Base-by-base conservation (phyloP, 2,888 invertebrate species). In the Chrysomela aeneicollis region DNA sequence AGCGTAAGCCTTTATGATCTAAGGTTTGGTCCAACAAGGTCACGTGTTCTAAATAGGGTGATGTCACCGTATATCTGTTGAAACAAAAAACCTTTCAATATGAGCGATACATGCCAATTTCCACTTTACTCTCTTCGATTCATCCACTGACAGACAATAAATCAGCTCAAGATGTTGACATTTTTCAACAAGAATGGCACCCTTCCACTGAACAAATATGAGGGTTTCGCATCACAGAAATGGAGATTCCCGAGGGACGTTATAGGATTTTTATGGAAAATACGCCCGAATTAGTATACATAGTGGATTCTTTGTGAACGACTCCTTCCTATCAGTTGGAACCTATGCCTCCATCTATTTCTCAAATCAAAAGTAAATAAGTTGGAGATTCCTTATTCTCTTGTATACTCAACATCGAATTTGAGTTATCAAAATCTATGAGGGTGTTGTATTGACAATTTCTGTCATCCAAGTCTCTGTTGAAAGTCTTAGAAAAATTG, bases 191-290 rank as follows among this genome's bases (percentile, higher is more conserved):
- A 42, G 55, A 55, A 55, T 55, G 55, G 55, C 55, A 42, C 42
- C 21, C 22, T 55, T 55, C 42, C 55, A 37, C 42, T 55, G 35
- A 42, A 22, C 55, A 55, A 55, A 55, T 42, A 42, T 37, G 37
- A 55, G 55, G 55, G 55, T 21, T 55, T 55, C 35, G 32, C 35
- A 55, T 35, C 42, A 37, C 55, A 15, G 22, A 19, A 35, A 22
- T 21, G 42, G 55, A 55, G 37, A 19, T 18, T 21, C 26, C 21
- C 15, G 22, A 42, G n/a, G 42, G 12, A n/a, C 22, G 37, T 55
- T 55, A 55, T 55, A 55, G 42, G 55, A 55, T 55, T 55, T 55
- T 55, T 55, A 55, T 55, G 55, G 55, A 35, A 55, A 55, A 55
- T 55, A 55, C 37, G n/a, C 35, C 42, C 21, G 55, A 42, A 55